A percentile compares a stretch with the other conserved stretches of the same genome.
Evolutionary conservation across 2,888 invertebrate genomes (phyloP).

Genomic region (Meganola albula): DNA sequence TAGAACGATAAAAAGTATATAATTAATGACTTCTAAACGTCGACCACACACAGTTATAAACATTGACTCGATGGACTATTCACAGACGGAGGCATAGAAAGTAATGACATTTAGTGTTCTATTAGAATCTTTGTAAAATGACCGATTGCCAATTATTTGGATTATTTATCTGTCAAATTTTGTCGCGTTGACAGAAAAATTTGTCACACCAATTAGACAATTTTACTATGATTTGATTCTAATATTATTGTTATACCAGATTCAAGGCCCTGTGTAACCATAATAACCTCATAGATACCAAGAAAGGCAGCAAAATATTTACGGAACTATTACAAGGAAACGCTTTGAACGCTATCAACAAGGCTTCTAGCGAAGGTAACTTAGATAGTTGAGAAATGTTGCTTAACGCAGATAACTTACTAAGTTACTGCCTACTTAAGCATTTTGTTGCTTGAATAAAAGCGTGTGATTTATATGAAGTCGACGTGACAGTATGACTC

Average conservation of each 20-base stretch:
- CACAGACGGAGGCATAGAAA: too few relatives aligned
- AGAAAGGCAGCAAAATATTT: conserved; percentile 44
- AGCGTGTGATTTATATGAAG: conserved; percentile 34
- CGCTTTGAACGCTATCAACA: conserved; percentile 43
- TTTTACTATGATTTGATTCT: too few relatives aligned
- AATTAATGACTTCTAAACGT: conserved; percentile 31
- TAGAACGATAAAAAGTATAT: not conserved
- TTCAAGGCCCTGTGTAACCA: too few relatives aligned
- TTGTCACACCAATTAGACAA: too few relatives aligned
- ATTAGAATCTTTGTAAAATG: too few relatives aligned
- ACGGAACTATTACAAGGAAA: conserved; percentile 64
- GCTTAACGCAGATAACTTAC: conserved; percentile 34
- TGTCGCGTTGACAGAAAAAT: too few relatives aligned
- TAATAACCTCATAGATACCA: conserved; percentile 35
- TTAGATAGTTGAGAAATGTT: conserved; percentile 57
- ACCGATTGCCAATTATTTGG: too few relatives aligned
- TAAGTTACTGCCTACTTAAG: conserved; percentile 11
- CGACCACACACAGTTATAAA: conserved; percentile 37
- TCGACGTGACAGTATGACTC: conserved; percentile 39
- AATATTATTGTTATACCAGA: too few relatives aligned
- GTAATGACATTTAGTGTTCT: too few relatives aligned
- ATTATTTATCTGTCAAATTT: too few relatives aligned
- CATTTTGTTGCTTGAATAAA: conserved; percentile 25
- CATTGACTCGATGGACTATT: conserved; percentile 30
- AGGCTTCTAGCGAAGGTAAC: conserved; percentile 63